Base-by-base conservation (phyloP, 2,797 vertebrate genomes). In the Carcharodon carcharias region DNA sequence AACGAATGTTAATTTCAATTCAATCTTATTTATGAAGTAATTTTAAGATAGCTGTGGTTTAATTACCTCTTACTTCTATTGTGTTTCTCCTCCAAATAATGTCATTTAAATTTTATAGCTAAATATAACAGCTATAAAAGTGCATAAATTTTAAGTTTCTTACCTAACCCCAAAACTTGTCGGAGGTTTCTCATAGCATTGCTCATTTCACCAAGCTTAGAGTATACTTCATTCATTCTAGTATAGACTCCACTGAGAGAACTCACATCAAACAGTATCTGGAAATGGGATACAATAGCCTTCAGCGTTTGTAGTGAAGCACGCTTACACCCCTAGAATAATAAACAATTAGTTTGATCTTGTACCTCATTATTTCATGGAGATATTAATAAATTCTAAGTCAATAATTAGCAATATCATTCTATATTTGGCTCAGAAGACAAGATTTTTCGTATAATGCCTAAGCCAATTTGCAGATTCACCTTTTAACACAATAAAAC, bases 181-280 rank as follows among this genome's bases (percentile, higher is more conserved):
- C 98, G 97, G 58, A 99, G 98, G 97, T 98, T 98, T 96, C 97
- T 98, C 98, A 99, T 98, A 94, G 98, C 97, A 0, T 98, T 99
- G 97, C 96, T 98, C 98, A 98, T 98, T 97, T 99, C 99, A n/a
- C 97, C 98, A 96, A 99, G 98, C 65, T 97, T 97, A 58, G 97
- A 97, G 97, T 99, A 99, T 96, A 99, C 97, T 96, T 99, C 98
- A 16, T 98, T 99, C 99, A 99, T 99, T 18, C 98, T 98, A 0
- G 99, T 98, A 96, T 98, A 99, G 96, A 99, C 96, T 0, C 99
- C 99, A 0, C 96, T 97, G 96, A 99, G 97, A 80, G 98, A 98
- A 58, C 96, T 97, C 9, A 98, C 98, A 11, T 99, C 99, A 97
- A 99, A 99, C 96, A 99, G 96, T 96, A 98, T 99, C 97, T 99